Percentiles rank a stretch among this genome's conserved stretches.
Conservation (phyloP, 1,140 invertebrate species). For the Chironomus striatipennis region DNA sequence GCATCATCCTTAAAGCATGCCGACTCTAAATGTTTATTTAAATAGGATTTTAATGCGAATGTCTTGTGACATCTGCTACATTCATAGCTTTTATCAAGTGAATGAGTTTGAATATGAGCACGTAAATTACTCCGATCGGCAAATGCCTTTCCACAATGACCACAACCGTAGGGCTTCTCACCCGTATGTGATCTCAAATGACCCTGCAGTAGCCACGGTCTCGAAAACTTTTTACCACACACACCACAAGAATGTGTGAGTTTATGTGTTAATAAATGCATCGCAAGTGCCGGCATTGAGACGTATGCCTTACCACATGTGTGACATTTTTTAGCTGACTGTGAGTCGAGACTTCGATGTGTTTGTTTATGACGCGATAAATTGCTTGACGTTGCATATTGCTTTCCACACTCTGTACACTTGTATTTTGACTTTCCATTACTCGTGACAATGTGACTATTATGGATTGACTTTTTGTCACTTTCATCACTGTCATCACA, state of each 20-base stretch:
- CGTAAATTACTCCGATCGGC: slow-evolving; percentile 72
- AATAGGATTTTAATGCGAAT: slow-evolving; percentile 94
- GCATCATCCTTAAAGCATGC: slow-evolving; percentile 55
- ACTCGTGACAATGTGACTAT: slow-evolving; percentile 47
- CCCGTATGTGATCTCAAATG: slow-evolving; percentile 59
- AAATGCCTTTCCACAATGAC: slow-evolving; percentile 55
- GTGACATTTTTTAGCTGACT: slow-evolving; percentile 85
- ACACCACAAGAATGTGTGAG: slow-evolving; percentile 83
- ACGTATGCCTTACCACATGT: slow-evolving; percentile 95
- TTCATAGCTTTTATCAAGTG: slow-evolving; percentile 79
- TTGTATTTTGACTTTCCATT: slow-evolving; percentile 58
- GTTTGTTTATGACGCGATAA: slow-evolving; percentile 95
- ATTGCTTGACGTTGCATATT: slow-evolving; percentile 94
- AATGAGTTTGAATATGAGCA: slow-evolving; percentile 92
- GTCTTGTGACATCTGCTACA: slow-evolving; percentile 84
- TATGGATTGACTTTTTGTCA: slow-evolving; percentile 50
- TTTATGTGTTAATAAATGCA: slow-evolving; percentile 93
- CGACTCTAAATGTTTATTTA: slow-evolving; percentile 94
- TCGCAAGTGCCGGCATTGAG: slow-evolving; percentile 93
- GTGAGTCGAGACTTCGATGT: slow-evolving; percentile 86
- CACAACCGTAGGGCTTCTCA: slow-evolving; percentile 56
- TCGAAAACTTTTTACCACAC: slow-evolving; percentile 87
- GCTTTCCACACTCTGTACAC: slow-evolving; percentile 93
- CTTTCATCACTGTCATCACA: slow-evolving; percentile 27
- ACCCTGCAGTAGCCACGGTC: slow-evolving; percentile 87